phyloP scores from a whole-genome alignment of 2,113 vertebrate species.

The Anolis carolinensis region DNA sequence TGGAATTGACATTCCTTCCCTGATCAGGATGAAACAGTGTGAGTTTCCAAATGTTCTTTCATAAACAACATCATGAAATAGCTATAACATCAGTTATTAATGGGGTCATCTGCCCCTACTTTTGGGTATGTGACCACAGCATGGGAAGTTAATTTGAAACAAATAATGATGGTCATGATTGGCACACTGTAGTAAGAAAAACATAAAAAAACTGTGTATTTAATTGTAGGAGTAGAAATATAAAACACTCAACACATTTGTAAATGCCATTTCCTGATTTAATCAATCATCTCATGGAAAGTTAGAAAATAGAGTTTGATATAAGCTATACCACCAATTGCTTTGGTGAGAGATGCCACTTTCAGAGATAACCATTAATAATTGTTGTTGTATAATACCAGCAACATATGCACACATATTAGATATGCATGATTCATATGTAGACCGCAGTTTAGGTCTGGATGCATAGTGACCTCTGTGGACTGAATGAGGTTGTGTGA shows the following conservation, averaged over 20 bases:
- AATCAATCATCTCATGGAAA: slow-evolving; percentile 12
- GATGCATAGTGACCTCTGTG: not conserved
- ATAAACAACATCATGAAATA: not conserved
- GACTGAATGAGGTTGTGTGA: not conserved
- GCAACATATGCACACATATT: too few species aligned
- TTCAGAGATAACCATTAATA: too few species aligned
- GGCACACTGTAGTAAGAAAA: not conserved
- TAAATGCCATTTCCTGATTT: slow-evolving; percentile 24
- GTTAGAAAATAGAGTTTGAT: slow-evolving; percentile 9
- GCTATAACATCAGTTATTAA: not conserved
- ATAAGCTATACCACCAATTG: not conserved
- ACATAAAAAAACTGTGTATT: not conserved
- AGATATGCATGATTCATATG: too few species aligned
- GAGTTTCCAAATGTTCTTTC: not conserved
- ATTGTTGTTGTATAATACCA: too few species aligned
- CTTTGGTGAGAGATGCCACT: too few species aligned
- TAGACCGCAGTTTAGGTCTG: too few species aligned
- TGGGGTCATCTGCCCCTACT: not conserved
- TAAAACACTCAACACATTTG: not conserved
- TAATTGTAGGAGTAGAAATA: not conserved
- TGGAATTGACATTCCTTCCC: not conserved
- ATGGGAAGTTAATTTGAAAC: not conserved
- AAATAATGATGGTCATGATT: not conserved
- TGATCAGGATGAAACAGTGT: not conserved
- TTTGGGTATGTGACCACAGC: not conserved